Conservation (phyloP, 2,113 vertebrate genomes). For the Pimephales promelas region DNA sequence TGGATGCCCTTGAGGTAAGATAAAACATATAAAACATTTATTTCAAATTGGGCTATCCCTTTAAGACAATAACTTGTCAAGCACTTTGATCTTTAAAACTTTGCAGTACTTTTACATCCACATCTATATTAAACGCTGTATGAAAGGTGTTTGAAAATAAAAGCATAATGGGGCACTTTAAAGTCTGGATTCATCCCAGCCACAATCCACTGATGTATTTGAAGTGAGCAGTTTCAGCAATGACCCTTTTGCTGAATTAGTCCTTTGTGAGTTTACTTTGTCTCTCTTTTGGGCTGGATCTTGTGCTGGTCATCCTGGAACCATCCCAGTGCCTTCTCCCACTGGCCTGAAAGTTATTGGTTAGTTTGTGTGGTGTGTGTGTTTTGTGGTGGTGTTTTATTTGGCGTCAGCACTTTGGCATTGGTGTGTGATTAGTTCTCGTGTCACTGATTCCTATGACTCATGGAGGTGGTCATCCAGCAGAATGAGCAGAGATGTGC, state of each 20-base stretch:
- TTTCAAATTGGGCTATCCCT: no score
- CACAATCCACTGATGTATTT: background rate
- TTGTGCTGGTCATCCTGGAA: background rate
- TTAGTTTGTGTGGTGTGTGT: background rate
- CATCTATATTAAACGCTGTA: no score
- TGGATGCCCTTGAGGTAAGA: no score
- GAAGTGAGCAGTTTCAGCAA: background rate
- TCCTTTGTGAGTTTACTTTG: background rate
- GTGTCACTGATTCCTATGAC: conserved; percentile 16
- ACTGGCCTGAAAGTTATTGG: background rate
- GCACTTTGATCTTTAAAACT: no score
- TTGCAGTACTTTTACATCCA: no score
- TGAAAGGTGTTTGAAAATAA: no score
- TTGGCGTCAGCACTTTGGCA: conserved; percentile 25
- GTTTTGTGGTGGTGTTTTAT: conserved; percentile 10
- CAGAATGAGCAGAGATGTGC: background rate
- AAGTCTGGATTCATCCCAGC: background rate
- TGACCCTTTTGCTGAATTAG: background rate
- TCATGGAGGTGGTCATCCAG: background rate
- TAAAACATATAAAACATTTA: no score
- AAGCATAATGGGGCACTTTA: background rate
- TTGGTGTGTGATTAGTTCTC: conserved; percentile 15
- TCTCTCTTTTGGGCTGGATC: background rate
- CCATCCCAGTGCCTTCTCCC: background rate
- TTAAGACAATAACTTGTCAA: no score